These are phyloP conservation scores for Ptychoptera contaminata DNA, from an alignment of 2,888 invertebrate genomes.

Conservation along the genomic window DNA sequence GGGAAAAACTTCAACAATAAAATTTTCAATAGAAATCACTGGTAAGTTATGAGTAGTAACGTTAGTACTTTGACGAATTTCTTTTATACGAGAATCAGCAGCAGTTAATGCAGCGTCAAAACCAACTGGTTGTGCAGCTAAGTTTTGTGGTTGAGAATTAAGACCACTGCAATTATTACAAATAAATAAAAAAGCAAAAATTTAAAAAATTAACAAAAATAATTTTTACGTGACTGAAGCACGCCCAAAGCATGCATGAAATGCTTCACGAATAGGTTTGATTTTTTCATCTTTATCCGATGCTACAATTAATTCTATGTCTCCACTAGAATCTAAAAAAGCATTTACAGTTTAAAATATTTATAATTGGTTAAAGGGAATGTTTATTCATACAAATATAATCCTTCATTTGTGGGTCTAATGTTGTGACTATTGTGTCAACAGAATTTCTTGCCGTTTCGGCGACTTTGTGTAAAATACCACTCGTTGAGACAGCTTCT, in stretches of 20 bases:
- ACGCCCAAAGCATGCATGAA: constrained; percentile 63
- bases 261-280: constrained; percentile 61
- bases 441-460: constrained; percentile 53
- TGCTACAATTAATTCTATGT: constrained; percentile 56
- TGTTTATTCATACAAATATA: constrained; percentile 48
- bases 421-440: constrained; percentile 70
- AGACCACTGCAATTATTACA: constrained; percentile 37
- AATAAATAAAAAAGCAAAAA: constrained; percentile 1
- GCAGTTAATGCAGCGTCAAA: constrained; percentile 57
- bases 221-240: constrained; percentile 51
- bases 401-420: constrained; percentile 83
- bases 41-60: constrained; percentile 40
- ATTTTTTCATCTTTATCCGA: constrained; percentile 64
- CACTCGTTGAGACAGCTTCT: constrained; percentile 49
- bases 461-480: constrained; percentile 29
- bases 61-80: constrained; percentile 35
- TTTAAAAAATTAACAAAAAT: no score
- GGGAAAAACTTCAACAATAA: constrained; percentile 48
- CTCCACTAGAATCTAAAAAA: constrained; percentile 60
- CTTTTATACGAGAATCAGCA: constrained; percentile 56
- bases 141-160: constrained; percentile 40
- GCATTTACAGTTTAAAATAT: constrained; percentile 9
- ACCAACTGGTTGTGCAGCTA: constrained; percentile 63
- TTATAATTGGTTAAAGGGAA: constrained; percentile 5
- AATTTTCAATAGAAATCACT: constrained; percentile 61